Evolutionary conservation across 2,797 vertebrate species (phyloP), one percentile per base, ranked within the genome.

Genomic region (Limnodromus scolopaceus): DNA sequence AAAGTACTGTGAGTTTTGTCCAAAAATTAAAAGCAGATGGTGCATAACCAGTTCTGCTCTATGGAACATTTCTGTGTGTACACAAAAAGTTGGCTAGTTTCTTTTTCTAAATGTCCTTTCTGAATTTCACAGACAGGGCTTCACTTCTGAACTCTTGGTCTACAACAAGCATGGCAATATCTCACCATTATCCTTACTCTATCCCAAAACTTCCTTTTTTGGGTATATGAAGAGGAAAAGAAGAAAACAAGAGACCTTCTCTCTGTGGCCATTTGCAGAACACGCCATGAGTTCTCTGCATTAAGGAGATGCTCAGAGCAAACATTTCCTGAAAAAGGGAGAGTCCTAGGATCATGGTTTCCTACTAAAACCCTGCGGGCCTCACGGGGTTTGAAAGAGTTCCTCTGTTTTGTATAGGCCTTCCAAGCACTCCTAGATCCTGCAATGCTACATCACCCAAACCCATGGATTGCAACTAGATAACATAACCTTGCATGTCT

Each of bases 21-120:
- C 58, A 83, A 91, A 93, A 92, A 87, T 84, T 79, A 64, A 79
- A 90, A 93, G 32, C 86, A 96, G 66, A 87, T 45, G 55, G 14
- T 3, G 0, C n/a, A 46, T 58, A 66, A 49, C 20, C 41, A 58
- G 20, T 53, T 93, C 82, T 79, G n/a, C 36, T 87, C 5, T 57
- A 15, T 45, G 55, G 25, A 89, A 61, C 22, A 66, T 82, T 75
- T 63, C 70, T 79, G 17, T 41, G 3, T 70, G 39, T 41, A 53
- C 7, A 60, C 34, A 57, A 84, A 54, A 83, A 28, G 10, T 23
- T 66, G 23, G 23, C 74, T 55, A 48, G 13, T 32, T 90, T 89
- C 9, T 55, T 87, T 76, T 93, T 76, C 23, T 80, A 76, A 83
- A 58, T 11, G 18, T 16, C 30, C 32, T 84, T 71, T 46, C 84